Evolutionary conservation across 2,113 vertebrate species (phyloP).

Genomic region (Cygnus atratus): DNA sequence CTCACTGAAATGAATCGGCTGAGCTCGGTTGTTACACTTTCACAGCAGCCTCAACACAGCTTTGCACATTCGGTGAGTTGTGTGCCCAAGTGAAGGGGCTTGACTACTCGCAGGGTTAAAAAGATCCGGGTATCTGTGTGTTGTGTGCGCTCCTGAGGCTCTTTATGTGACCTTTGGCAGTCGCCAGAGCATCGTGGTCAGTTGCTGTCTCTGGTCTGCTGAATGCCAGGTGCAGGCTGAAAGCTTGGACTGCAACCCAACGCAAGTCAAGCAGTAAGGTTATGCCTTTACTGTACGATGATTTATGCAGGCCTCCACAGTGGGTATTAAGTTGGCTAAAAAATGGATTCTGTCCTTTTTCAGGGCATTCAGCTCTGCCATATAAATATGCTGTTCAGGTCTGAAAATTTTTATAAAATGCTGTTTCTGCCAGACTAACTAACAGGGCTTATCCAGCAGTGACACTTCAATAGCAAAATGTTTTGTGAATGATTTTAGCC

Average conservation of each 20-base stretch:
- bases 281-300: conserved; percentile 7
- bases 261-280: not conserved
- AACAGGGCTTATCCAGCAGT: conserved; percentile 16
- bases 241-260: not conserved
- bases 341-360: conserved; percentile 11
- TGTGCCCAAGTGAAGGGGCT: not conserved
- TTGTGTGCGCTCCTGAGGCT: not conserved
- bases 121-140: not conserved
- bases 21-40: not conserved
- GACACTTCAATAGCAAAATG: conserved; percentile 6
- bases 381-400: conserved; percentile 20
- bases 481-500: conserved; percentile 55
- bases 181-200: not conserved
- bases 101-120: not conserved
- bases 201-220: not conserved
- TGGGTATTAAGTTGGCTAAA: conserved; percentile 27
- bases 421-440: conserved; percentile 38
- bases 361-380: not conserved
- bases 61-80: not conserved
- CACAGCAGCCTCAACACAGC: not conserved
- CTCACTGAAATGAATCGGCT: fast-evolving
- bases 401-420: conserved; percentile 32
- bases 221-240: not conserved
- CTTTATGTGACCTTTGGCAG: not conserved
- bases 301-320: conserved; percentile 24